Evolutionary conservation across 1,140 invertebrate species (phyloP), one percentile per base, ranked within the genome.

Genomic region (Fopius arisanus): DNA sequence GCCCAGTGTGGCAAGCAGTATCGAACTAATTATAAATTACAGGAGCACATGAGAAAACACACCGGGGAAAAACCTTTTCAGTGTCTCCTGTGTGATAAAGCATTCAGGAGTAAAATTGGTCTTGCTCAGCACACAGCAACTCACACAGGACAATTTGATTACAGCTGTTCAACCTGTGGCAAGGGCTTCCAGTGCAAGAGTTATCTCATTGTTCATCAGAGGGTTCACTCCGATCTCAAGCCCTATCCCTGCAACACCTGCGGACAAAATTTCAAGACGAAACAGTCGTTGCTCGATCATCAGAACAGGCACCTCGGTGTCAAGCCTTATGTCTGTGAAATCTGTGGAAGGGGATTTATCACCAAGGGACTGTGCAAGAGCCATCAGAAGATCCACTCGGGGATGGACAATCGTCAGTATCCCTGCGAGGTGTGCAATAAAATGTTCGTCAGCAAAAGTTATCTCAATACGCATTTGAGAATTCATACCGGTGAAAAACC

Each of bases 401-500:
- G 92, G 0, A 92, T 90, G 65, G 89, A 90, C 70, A 90, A 90
- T 77, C 90, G 92, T 63, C 92, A 92, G 40, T 93, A 92, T 80
- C 89, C 91, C 2, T 94, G 93, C 77, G 84, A 88, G 2, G 89
- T 31, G 0, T 93, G 92, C 79, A 91, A 91, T 40, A 90, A 92
- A 75, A 89, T 91, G 82, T 93, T 93, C 75, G 93, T 93, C 1
- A 93, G 93, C 82, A 94, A 92, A 67, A 93, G 92, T 77, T 95
- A 95, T 82, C 89, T 96, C 1, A 92, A 93, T 63, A 92, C 94
- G 12, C 96, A 98, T 81, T 86, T 96, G 54, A 90, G 96, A 10
- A 96, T 96, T 71, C 96, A 98, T 79, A 96, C 95, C 0, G 94
- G 95, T 0, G 93, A 95, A 81, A 92, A 94, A 75, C 94, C 94